These are phyloP conservation scores for Amiota communis DNA, from an alignment of 2,888 invertebrate species.

Conservation along the genomic window DNA sequence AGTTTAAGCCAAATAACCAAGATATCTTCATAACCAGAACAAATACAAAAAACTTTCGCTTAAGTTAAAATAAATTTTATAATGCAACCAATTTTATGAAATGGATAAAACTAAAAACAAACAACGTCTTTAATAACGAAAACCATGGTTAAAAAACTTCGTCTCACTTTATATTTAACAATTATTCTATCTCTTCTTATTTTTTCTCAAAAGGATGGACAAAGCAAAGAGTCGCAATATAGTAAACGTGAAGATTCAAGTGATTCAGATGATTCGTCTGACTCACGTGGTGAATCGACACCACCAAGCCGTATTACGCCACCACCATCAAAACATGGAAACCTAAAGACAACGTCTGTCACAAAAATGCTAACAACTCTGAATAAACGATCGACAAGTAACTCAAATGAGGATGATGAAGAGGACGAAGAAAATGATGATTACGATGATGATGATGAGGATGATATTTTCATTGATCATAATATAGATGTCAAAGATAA, in stretches of 20 bases:
- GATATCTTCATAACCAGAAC: no score
- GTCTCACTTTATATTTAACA: no score
- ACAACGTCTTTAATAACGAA: no score
- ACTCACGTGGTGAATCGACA: constrained; percentile 66
- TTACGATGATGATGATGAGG: constrained; percentile 49
- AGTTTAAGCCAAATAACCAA: no score
- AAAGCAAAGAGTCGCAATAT: constrained; percentile 42
- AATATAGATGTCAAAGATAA: constrained; percentile 39
- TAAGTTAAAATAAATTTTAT: no score
- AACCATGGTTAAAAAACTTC: no score
- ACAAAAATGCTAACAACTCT: constrained; percentile 60
- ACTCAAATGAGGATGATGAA: constrained; percentile 66
- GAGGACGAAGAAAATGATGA: constrained; percentile 62
- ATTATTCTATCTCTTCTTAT: no score
- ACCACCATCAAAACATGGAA: constrained; percentile 44
- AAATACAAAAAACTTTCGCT: no score
- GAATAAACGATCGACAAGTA: constrained; percentile 65
- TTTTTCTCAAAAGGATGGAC: constrained; percentile 8
- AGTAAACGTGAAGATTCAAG: constrained; percentile 61
- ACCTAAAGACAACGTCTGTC: constrained; percentile 52
- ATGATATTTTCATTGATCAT: constrained; percentile 45
- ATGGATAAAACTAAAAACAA: no score
- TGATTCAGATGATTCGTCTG: constrained; percentile 70
- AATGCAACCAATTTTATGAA: no score
- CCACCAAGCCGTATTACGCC: constrained; percentile 51